Base-by-base conservation (phyloP, 2,113 vertebrate species). In the Psettodes erumei region DNA sequence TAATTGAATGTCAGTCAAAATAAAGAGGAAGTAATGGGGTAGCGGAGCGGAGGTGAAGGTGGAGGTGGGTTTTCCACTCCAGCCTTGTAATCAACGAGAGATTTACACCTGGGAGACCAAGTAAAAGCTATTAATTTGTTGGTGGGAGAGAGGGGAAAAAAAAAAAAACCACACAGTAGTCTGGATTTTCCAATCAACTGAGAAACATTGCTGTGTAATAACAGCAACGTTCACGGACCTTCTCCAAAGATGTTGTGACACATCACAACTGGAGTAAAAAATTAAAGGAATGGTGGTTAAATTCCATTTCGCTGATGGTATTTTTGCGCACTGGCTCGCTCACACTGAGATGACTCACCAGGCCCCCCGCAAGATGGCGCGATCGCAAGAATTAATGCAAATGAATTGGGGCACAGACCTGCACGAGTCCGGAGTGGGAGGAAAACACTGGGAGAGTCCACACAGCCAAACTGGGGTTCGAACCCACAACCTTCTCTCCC, bases 1-100 rank as follows among this genome's bases (percentile, higher is more conserved):
- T 78, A 83, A 84, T 82, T 82, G 66, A 75, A 86, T 76, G 73
- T 78, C 86, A 84, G 69, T 85, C 75, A 79, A 48, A 83, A 43
- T 38, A 63, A 66, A 64, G 42, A 13, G 10, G 65, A 53, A 16
- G 54, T 67, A 68, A 55, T 55, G n/a, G 42, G 55, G 13, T 8
- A 25, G 30, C 43, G 3, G n/a, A 33, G 5, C 33, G 21, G 25
- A 23, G 21, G 32, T 33, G 32, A 19, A 8, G 7, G 25, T 9
- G 25, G 27, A 51, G 62, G 62, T 37, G 21, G 28, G 23, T n/a
- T 74, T 68, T 64, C n/a, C 71, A 86, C 47, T 56, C 38, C n/a
- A 71, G 50, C 38, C 40, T 43, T 78, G 45, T 79, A 79, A 84
- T 83, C 35, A 42, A 15, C 33, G 38, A 47, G 21, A 55, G 43